These are phyloP conservation scores for Gisinianus flammeolus DNA, from an alignment of 2,888 invertebrate genomes.

Conservation along the genomic window DNA sequence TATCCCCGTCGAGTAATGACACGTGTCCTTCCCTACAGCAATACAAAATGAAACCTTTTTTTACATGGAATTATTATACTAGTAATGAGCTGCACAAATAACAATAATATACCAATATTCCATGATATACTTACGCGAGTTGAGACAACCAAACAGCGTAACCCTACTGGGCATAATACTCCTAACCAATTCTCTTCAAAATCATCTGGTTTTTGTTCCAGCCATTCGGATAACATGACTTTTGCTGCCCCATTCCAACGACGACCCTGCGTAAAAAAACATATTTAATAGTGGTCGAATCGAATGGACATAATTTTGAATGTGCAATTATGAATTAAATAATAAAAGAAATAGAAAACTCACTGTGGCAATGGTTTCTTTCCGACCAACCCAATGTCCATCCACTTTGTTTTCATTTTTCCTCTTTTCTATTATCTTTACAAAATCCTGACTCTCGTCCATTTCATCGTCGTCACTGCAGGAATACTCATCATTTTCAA, in stretches of 20 bases:
- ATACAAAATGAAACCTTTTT: conserved; percentile 19
- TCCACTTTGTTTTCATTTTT: background rate
- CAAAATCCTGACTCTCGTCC: conserved; percentile 62
- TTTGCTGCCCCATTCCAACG: conserved; percentile 62
- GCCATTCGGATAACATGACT: conserved; percentile 93
- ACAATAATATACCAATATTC: background rate
- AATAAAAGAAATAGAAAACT: background rate
- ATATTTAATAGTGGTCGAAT: background rate
- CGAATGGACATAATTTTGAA: background rate
- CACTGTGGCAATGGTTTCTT: conserved; percentile 5
- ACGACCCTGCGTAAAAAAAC: conserved; percentile 21
- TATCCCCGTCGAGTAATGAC: conserved; percentile 73
- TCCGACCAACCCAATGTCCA: conserved; percentile 13
- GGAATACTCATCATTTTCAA: conserved; percentile 61
- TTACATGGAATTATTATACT: background rate
- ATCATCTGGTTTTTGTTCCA: conserved; percentile 82
- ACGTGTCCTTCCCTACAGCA: conserved; percentile 72
- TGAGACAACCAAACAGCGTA: conserved; percentile 81
- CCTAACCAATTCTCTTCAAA: conserved; percentile 74
- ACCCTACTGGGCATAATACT: conserved; percentile 83
- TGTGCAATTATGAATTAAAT: background rate
- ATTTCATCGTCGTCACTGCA: conserved; percentile 60
- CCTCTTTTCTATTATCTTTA: conserved; percentile 27
- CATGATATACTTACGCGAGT: conserved; percentile 64
- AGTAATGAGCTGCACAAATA: background rate